These are phyloP conservation scores for Mixornis gularis DNA, from an alignment of 2,113 vertebrate species.

Conservation along the genomic window DNA sequence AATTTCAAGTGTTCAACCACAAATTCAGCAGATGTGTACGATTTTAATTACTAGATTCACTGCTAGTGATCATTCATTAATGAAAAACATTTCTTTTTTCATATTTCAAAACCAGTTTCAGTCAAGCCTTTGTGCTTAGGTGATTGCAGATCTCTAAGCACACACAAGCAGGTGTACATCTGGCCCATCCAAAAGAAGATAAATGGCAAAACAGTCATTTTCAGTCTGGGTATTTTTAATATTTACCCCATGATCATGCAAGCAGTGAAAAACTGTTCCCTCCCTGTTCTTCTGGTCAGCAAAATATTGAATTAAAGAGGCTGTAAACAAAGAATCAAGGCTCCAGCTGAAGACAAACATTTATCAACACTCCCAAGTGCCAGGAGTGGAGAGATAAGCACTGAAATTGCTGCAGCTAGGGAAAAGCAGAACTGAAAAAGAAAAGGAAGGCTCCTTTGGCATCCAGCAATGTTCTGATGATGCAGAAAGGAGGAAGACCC, in stretches of 20 bases:
- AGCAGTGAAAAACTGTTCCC: background rate
- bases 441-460: background rate
- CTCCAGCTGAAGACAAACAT: conserved; percentile 2
- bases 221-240: background rate
- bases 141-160: background rate
- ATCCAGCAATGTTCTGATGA: background rate
- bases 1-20: background rate
- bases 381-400: background rate
- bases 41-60: background rate
- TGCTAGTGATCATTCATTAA: background rate
- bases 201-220: background rate
- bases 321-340: background rate
- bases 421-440: background rate
- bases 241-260: background rate
- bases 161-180: background rate
- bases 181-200: background rate
- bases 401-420: background rate
- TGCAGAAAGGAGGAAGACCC: background rate
- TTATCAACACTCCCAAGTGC: background rate
- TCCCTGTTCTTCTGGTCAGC: background rate
- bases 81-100: background rate
- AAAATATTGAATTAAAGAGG: conserved; percentile 8
- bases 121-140: background rate
- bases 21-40: background rate
- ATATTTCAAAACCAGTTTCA: background rate